phyloP scores from a whole-genome alignment of 2,888 invertebrate genomes.

The Dasysyrphus tricinctus region DNA sequence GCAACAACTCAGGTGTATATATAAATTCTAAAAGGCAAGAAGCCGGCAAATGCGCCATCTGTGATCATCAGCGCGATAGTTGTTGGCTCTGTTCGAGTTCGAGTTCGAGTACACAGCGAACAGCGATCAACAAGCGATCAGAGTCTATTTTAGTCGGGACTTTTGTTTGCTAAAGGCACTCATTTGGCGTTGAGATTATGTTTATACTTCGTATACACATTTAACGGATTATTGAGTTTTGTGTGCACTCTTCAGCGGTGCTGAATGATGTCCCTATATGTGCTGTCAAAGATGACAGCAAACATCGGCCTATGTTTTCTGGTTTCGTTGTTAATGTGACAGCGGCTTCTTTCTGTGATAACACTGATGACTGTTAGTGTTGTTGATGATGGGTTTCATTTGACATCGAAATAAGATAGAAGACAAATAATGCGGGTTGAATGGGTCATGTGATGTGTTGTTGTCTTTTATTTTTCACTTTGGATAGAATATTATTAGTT shows the following conservation, averaged over 20 bases:
- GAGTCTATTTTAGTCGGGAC: constrained; percentile 60
- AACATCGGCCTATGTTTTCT: constrained; percentile 58
- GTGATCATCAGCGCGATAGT: constrained; percentile 52
- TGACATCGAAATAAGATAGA: constrained; percentile 58
- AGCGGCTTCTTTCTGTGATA: constrained; percentile 52
- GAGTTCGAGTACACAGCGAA: constrained; percentile 54
- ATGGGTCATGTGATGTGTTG: constrained; percentile 21
- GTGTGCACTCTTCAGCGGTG: constrained; percentile 61
- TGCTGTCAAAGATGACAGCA: constrained; percentile 63
- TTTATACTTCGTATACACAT: constrained; percentile 79
- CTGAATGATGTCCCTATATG: constrained; percentile 57
- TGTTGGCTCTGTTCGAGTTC: constrained; percentile 44
- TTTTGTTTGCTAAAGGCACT: constrained; percentile 66
- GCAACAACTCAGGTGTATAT: constrained; percentile 66
- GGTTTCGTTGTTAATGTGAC: constrained; percentile 41
- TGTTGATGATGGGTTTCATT: constrained; percentile 28
- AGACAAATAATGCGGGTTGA: constrained; percentile 53
- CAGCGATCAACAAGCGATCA: constrained; percentile 71
- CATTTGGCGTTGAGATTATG: constrained; percentile 66
- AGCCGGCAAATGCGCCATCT: constrained; percentile 70
- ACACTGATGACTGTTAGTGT: background rate
- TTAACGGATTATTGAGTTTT: constrained; percentile 82
- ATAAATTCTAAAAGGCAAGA: constrained; percentile 55
- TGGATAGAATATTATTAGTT: background rate
- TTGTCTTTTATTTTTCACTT: constrained; percentile 23